A percentile compares a stretch with the other conserved stretches of the same genome.
These are phyloP conservation scores for Neodiprion lecontei DNA, from an alignment of 1,140 invertebrate species.

Conservation along the genomic window DNA sequence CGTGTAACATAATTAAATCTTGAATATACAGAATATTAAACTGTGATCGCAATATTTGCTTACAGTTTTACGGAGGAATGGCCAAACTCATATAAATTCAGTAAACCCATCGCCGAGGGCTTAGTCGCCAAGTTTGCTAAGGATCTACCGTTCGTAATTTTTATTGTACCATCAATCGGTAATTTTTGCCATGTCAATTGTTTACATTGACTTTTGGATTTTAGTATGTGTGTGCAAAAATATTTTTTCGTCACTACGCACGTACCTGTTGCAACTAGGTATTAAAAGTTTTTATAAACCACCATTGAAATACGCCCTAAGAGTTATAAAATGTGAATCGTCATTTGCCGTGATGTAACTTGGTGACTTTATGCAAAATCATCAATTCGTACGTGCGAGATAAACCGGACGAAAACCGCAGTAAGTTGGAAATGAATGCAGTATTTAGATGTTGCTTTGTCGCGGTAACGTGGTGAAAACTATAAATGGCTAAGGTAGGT, in stretches of 20 bases:
- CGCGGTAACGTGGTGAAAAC: too few species aligned
- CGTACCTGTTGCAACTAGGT: neutral
- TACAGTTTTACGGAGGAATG: slow-evolving; percentile 55
- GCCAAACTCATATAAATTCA: slow-evolving; percentile 66
- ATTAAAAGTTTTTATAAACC: neutral
- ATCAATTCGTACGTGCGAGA: slow-evolving; percentile 38
- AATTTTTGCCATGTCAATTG: slow-evolving; percentile 3
- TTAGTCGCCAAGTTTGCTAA: slow-evolving; percentile 51
- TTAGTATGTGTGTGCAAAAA: too few species aligned
- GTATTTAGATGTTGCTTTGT: too few species aligned
- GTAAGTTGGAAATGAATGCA: neutral
- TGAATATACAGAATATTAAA: slow-evolving; percentile 46
- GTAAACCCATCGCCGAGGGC: slow-evolving; percentile 63
- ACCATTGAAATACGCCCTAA: neutral
- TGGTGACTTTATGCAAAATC: neutral
- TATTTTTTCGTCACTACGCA: too few species aligned
- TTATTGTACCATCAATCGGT: slow-evolving; percentile 71
- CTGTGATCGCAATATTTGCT: slow-evolving; percentile 15
- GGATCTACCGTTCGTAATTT: slow-evolving; percentile 66
- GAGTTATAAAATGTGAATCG: neutral
- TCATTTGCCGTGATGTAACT: neutral
- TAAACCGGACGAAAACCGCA: slow-evolving; percentile 65
- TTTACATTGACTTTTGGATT: neutral
- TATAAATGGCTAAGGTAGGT: too few species aligned
- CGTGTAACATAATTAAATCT: neutral